Conservation (phyloP, 53 echinoderm and acorn worm genomes). For the Crossaster papposus region DNA sequence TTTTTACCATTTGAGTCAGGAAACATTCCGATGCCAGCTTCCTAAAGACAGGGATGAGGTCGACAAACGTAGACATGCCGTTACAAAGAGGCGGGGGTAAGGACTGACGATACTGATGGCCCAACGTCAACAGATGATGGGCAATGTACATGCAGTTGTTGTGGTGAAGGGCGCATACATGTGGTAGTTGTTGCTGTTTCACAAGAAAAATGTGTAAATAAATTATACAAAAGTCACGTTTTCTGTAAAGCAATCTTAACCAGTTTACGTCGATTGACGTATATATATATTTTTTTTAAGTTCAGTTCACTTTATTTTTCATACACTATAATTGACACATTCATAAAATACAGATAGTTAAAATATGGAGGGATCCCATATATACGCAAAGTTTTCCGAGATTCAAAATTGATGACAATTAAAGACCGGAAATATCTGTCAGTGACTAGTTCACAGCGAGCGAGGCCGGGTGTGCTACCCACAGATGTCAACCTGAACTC, state of each 20-base stretch:
- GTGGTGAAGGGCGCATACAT: conserved; percentile 92
- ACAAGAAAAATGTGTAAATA: background rate
- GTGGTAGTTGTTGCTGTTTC: conserved; percentile 78
- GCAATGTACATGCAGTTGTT: conserved; percentile 97
- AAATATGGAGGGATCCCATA: too few relatives aligned
- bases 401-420: too few relatives aligned
- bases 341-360: too few relatives aligned
- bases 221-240: background rate
- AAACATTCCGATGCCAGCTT: conserved; percentile 80
- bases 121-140: conserved; percentile 85
- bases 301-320: too few relatives aligned
- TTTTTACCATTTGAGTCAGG: conserved; percentile 88
- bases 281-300: too few relatives aligned
- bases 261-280: too few relatives aligned
- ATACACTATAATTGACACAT: too few relatives aligned
- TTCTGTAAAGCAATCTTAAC: background rate
- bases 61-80: conserved; percentile 84
- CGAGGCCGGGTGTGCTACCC: too few relatives aligned
- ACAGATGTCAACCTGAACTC: too few relatives aligned
- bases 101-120: conserved; percentile 81
- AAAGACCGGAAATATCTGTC: too few relatives aligned
- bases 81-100: conserved; percentile 75
- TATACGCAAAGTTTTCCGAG: too few relatives aligned
- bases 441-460: too few relatives aligned
- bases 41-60: conserved; percentile 89